Evolutionary conservation across 2,113 vertebrate genomes (phyloP), one percentile per base, ranked within the genome.

Genomic region (Labeo rohita): DNA sequence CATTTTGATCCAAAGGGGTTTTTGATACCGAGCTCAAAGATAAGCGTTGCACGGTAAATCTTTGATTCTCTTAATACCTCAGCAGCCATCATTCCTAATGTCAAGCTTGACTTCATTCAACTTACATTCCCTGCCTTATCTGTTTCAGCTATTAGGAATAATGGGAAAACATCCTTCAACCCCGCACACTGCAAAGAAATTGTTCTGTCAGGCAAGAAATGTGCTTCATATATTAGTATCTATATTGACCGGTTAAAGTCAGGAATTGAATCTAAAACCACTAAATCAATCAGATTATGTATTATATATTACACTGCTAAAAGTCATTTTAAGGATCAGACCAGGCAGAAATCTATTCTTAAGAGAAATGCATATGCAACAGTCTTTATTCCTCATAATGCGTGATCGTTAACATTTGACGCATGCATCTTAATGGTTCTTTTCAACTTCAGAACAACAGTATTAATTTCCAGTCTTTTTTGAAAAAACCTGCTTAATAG

Each of bases 21-120:
- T 75, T 50, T 76, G 23, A 77, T 52, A 77, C 23, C 0, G 23
- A 77, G 49, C 74, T 52, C 47, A 34, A 76, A 74, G 43, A 74
- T 74, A 74, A n/a, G 43, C 47, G 74, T 52, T 36, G 15, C 23
- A 16, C 1, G 15, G 13, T 77, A 18, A 77, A 77, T 23, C 43
- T 74, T 74, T 74, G 72, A 74, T 74, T 74, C 11, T 74, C 34
- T 79, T 59, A 21, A 59, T 39, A 18, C 34, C 34, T 12, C 15
- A 79, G 76, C 76, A 79, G 36, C 76, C 34, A 39, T 56, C 54
- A 43, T 59, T 56, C 9, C 52, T n/a, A 39, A 59, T 1, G 4
- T 2, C 34, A 59, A 79, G 34, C 16, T 34, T n/a, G 52, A 79
- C 34, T 76, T 47, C 21, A 74, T 23, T 47, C 43, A 23, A 12